phyloP scores from a whole-genome alignment of 2,888 invertebrate genomes.

The Morinoia aosen region DNA sequence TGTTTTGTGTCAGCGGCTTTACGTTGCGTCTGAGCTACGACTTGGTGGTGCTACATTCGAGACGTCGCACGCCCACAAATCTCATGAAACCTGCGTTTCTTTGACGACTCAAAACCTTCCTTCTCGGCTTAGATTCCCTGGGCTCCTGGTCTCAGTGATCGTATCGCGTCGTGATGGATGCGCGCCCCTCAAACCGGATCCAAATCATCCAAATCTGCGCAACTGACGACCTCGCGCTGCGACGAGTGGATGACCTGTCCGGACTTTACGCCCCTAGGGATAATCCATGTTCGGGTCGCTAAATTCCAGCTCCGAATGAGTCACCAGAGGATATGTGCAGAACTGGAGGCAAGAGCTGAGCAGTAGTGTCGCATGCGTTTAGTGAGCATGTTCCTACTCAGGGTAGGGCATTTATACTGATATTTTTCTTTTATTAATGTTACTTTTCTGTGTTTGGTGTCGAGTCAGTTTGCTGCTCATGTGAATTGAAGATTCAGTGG shows the following conservation, averaged over 20 bases:
- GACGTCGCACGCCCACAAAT: not conserved
- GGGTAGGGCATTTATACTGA: too few species aligned
- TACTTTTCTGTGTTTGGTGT: too few species aligned
- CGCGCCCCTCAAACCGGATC: conserved; percentile 9
- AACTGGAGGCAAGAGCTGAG: not conserved
- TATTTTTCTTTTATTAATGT: too few species aligned
- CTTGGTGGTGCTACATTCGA: not conserved
- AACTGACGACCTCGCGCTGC: not conserved
- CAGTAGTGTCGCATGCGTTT: too few species aligned
- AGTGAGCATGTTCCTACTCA: too few species aligned
- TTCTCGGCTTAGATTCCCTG: conserved; percentile 3
- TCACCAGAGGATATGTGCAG: not conserved
- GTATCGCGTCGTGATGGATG: conserved; percentile 3
- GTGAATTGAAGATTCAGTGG: too few species aligned
- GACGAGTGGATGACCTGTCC: conserved; percentile 10
- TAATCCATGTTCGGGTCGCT: not conserved
- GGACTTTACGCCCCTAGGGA: not conserved
- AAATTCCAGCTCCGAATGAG: not conserved
- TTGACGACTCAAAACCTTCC: conserved; percentile 4
- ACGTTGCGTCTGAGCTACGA: not conserved
- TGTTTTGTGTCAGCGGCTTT: not conserved
- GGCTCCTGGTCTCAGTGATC: conserved; percentile 12
- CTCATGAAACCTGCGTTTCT: conserved; percentile 1
- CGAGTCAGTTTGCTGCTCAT: too few species aligned
- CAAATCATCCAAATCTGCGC: conserved; percentile 9